These are phyloP conservation scores for Halictus quadricinctus DNA, from an alignment of 2,888 invertebrate genomes.

Conservation along the genomic window DNA sequence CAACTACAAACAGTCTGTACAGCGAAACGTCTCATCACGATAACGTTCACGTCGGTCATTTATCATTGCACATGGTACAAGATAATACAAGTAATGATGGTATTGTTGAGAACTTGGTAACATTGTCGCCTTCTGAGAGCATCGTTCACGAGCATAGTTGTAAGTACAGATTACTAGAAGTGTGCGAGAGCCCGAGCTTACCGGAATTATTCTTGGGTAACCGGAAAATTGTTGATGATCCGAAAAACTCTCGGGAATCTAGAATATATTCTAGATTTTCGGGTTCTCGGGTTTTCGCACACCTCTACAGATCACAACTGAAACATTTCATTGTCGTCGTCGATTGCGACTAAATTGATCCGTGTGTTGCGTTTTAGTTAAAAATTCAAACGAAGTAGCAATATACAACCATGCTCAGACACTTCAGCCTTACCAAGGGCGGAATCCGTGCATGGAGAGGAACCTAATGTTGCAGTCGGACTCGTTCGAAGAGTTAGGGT, in stretches of 20 bases:
- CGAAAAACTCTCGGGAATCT: no score
- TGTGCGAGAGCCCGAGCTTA: background rate
- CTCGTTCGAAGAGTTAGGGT: slow-evolving; percentile 84
- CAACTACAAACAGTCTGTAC: slow-evolving; percentile 77
- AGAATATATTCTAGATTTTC: no score
- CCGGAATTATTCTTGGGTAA: no score
- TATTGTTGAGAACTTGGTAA: slow-evolving; percentile 85
- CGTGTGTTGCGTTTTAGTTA: slow-evolving; percentile 77
- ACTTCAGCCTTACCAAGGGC: slow-evolving; percentile 92
- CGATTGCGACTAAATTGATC: slow-evolving; percentile 7
- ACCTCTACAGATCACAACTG: background rate
- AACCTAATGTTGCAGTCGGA: slow-evolving; percentile 86
- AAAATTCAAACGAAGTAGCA: slow-evolving; percentile 84
- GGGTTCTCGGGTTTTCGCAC: background rate
- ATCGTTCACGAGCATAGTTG: slow-evolving; percentile 80
- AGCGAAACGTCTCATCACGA: slow-evolving; percentile 76
- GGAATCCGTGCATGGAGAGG: slow-evolving; percentile 91
- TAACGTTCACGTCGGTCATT: slow-evolving; percentile 73
- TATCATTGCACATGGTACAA: slow-evolving; percentile 73
- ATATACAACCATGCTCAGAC: slow-evolving; percentile 77
- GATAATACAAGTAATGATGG: slow-evolving; percentile 79
- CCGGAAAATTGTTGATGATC: no score
- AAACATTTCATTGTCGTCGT: background rate
- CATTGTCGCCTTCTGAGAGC: slow-evolving; percentile 84
- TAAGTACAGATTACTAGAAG: slow-evolving; percentile 70